A percentile compares a stretch with the other conserved stretches of the same genome.
These are phyloP conservation scores for Cardiocondyla obscurior DNA, from an alignment of 1,140 invertebrate species.

Conservation along the genomic window DNA sequence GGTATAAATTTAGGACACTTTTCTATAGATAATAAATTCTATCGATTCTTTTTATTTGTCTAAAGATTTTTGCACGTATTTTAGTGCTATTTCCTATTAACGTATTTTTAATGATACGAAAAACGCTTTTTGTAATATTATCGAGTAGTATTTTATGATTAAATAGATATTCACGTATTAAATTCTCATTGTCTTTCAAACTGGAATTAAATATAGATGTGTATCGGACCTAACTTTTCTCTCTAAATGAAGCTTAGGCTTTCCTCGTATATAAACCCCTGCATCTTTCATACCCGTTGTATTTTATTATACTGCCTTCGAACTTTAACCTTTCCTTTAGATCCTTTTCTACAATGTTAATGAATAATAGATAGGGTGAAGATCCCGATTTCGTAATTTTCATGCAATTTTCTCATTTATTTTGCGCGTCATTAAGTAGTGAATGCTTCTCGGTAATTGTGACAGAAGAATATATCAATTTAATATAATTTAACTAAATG, in stretches of 20 bases:
- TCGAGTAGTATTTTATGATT: neutral
- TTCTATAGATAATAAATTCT: neutral
- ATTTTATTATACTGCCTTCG: neutral
- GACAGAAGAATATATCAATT: too few species aligned
- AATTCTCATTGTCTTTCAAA: slow-evolving; percentile 1
- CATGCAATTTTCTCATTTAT: too few species aligned
- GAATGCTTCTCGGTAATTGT: too few species aligned
- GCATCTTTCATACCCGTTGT: neutral
- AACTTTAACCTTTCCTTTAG: neutral
- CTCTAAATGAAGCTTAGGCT: neutral
- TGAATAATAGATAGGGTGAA: neutral
- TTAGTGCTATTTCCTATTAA: neutral
- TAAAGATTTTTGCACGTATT: neutral
- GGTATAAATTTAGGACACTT: neutral
- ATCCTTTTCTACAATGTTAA: neutral
- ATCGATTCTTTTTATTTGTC: neutral
- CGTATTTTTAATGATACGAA: neutral
- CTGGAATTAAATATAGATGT: slow-evolving; percentile 10
- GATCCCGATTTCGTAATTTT: too few species aligned
- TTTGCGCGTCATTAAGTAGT: too few species aligned
- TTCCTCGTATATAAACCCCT: neutral
- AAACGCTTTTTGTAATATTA: neutral
- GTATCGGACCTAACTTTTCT: neutral
- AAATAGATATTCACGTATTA: neutral
- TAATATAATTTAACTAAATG: too few species aligned